These are phyloP conservation scores for Steatocranus sp. DNA, from an alignment of 2,797 vertebrate genomes.

Conservation along the genomic window DNA sequence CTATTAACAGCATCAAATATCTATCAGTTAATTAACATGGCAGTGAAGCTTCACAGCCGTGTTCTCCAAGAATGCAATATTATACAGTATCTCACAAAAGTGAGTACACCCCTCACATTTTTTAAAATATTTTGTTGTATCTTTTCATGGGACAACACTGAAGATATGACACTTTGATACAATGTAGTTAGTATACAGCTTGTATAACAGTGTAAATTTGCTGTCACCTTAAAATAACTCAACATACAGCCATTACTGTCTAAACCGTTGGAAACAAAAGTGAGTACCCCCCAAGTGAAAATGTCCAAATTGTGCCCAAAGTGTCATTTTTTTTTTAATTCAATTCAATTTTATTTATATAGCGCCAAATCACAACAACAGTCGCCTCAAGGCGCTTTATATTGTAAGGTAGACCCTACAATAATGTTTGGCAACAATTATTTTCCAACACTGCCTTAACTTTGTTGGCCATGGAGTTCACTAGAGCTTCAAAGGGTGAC, in stretches of 20 bases:
- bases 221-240: neutral
- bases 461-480: neutral
- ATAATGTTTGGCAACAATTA: neutral
- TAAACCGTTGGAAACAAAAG: neutral
- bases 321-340: accelerated
- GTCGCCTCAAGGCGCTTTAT: neutral
- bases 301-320: neutral
- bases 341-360: neutral
- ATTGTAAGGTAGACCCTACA: neutral
- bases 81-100: neutral
- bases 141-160: neutral
- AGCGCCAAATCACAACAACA: neutral
- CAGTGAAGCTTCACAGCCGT: neutral
- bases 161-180: neutral
- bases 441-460: neutral
- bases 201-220: neutral
- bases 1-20: neutral
- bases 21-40: neutral
- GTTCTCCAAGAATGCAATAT: neutral
- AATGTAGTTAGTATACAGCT: neutral
- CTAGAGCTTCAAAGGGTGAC: neutral
- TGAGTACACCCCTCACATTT: neutral
- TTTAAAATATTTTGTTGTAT: neutral
- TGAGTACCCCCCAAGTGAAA: neutral
- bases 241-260: neutral